Evolutionary conservation across 1,140 invertebrate species (phyloP).

Genomic region (Saccostrea cuccullata): DNA sequence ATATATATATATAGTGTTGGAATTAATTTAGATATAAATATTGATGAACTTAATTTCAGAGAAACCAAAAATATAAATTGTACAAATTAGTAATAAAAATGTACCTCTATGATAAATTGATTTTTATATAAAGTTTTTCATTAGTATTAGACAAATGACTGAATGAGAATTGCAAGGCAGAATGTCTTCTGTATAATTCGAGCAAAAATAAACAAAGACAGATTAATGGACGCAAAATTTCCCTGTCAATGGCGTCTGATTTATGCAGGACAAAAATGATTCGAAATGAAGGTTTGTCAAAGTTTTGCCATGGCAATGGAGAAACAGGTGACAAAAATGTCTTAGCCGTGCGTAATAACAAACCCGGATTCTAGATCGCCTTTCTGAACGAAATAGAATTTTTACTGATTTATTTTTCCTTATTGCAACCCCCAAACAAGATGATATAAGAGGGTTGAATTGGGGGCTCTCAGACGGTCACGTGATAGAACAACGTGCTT

Average conservation of each 20-base stretch:
- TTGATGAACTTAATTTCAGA: not conserved
- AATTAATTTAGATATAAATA: not conserved
- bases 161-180: not conserved
- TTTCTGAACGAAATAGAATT: conserved; percentile 18
- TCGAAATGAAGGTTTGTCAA: conserved; percentile 45
- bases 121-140: conserved; percentile 35
- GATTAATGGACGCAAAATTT: conserved; percentile 29
- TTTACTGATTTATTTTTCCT: conserved; percentile 31
- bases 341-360: conserved; percentile 24
- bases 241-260: conserved; percentile 37
- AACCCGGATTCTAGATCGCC: not conserved
- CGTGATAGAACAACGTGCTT: not conserved
- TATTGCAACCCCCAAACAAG: conserved; percentile 5
- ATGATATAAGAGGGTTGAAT: not conserved
- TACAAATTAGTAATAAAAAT: not conserved
- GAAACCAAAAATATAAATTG: not conserved
- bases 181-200: not conserved
- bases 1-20: not conserved
- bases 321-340: conserved; percentile 42
- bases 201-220: conserved; percentile 20
- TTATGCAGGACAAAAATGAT: conserved; percentile 40
- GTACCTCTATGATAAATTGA: conserved; percentile 8
- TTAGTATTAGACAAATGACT: conserved; percentile 22
- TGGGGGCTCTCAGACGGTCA: not conserved
- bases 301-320: conserved; percentile 44